These are phyloP conservation scores for Rhinoptilus africanus DNA, from an alignment of 2,113 vertebrate genomes.

Conservation along the genomic window DNA sequence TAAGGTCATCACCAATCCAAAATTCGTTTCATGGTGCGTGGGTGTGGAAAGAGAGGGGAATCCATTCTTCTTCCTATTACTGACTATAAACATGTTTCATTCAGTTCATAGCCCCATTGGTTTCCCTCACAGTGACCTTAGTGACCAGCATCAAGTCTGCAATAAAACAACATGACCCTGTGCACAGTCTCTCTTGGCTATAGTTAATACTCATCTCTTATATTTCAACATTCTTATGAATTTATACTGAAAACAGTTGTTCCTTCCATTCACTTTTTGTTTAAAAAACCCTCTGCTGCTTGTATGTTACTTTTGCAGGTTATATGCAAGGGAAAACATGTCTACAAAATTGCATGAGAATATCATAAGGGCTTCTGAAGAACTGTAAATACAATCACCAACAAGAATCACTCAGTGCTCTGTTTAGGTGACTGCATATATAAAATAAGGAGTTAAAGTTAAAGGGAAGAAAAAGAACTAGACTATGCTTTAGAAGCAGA, in stretches of 20 bases:
- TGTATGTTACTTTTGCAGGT: background rate
- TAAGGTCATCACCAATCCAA: background rate
- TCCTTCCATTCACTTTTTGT: background rate
- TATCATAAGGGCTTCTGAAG: background rate
- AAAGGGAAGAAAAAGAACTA: background rate
- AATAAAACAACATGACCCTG: background rate
- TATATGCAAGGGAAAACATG: background rate
- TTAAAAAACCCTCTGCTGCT: background rate
- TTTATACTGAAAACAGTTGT: background rate
- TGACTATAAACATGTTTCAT: background rate
- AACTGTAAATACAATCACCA: background rate
- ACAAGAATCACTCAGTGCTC: background rate
- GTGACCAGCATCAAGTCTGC: background rate
- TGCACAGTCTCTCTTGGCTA: background rate
- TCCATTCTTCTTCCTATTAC: background rate
- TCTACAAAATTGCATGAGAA: background rate
- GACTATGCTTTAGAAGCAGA: background rate
- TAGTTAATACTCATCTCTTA: background rate
- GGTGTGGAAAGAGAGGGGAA: background rate
- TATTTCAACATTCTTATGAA: background rate
- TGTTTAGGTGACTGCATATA: background rate
- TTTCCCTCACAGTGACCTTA: background rate
- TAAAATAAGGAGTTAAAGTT: background rate
- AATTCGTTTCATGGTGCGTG: background rate
- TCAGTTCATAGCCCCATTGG: background rate